Base-by-base conservation (phyloP, 2,797 vertebrate species). In the Orestias chungarensis region DNA sequence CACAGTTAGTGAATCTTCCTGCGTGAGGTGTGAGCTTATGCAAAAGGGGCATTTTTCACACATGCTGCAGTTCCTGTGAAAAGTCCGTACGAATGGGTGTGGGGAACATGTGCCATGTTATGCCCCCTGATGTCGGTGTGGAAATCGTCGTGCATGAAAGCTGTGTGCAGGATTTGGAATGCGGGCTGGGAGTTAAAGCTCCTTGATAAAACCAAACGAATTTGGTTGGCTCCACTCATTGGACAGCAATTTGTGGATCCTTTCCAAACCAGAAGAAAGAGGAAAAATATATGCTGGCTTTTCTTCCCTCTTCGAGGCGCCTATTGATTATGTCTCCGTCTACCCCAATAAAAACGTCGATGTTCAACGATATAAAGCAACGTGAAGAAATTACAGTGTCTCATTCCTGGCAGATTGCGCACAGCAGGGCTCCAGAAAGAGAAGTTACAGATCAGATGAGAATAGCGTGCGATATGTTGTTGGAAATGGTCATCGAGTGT, bases 151-250 rank as follows among this genome's bases (percentile, higher is more conserved):
- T 72, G 73, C 59, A 6, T 85, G 68, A 47, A 79, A 74, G 74
- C 68, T 83, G 75, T 65, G 73, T 80, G 81, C 64, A 75, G 80
- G 67, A 82, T 72, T 42, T 74, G 83, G 89, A 89, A 86, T 83
- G 86, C 38, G 64, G 82, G 83, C 31, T 67, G 82, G 75, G 80
- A 88, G 89, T 89, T 86, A 89, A 89, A 88, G 86, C 87, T 87
- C 90, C 83, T 91, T 91, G 90, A 92, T 91, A 90, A 93, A 93
- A 92, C 84, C 85, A 88, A 92, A 90, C 87, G 80, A 92, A 91
- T 88, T 89, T 93, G 91, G 93, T 89, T 87, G 87, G 70, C 74
- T 74, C 31, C 2, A 75, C 80, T 89, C 88, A 88, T 81, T 80
- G 91, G 87, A 91, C 90, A 89, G 81, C 70, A 68, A 89, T 91